Conservation (phyloP, 2,888 invertebrate species). For the Argyresthia albistria region DNA sequence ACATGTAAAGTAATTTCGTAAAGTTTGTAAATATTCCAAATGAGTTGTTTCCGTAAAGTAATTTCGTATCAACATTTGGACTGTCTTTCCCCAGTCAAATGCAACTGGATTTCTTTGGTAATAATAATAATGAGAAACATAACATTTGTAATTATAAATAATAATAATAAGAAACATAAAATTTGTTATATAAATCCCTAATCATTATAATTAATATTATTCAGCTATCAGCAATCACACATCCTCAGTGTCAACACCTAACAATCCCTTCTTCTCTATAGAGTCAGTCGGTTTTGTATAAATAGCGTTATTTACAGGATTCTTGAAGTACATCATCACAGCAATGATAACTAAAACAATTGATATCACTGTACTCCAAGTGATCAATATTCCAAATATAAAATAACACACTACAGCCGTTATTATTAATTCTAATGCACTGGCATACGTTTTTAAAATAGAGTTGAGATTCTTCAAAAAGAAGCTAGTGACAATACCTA, state of each 20-base stretch:
- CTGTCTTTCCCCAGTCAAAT: too few species aligned
- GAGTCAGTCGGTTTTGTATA: background rate
- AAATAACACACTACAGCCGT: slow-evolving; percentile 91
- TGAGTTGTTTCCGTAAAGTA: too few species aligned
- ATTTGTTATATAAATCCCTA: too few species aligned
- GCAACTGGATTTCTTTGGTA: too few species aligned
- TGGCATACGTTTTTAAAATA: slow-evolving; percentile 95
- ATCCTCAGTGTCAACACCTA: background rate
- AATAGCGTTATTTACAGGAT: slow-evolving; percentile 75
- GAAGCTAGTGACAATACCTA: slow-evolving; percentile 95
- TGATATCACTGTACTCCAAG: slow-evolving; percentile 84
- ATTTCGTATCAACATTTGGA: too few species aligned
- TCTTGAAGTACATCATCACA: slow-evolving; percentile 89
- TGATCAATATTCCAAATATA: slow-evolving; percentile 88
- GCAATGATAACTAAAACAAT: slow-evolving; percentile 88
- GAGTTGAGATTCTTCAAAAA: slow-evolving; percentile 94
- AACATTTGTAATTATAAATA: too few species aligned
- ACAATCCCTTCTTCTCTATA: background rate
- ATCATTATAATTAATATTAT: too few species aligned
- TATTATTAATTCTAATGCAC: slow-evolving; percentile 91
- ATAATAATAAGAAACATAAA: too few species aligned
- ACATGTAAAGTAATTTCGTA: too few species aligned
- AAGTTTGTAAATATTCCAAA: too few species aligned
- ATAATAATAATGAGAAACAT: too few species aligned
- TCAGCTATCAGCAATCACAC: too few species aligned